These are phyloP conservation scores for Gopherus evgoodei DNA, from an alignment of 2,113 vertebrate species.

Conservation along the genomic window DNA sequence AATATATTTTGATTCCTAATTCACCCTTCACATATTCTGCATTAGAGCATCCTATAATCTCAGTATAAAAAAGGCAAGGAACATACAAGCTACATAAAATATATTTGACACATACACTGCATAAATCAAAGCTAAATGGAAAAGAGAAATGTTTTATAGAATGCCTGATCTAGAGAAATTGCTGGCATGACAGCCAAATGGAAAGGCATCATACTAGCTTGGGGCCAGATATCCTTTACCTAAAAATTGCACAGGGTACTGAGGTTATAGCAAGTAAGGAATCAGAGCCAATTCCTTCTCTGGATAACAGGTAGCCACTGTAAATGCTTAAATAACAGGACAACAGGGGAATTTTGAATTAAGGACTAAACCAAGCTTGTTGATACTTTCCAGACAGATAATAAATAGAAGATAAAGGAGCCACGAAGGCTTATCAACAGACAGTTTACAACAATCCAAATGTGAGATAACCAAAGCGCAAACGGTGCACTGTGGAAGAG, in stretches of 20 bases:
- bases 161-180: neutral
- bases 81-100: neutral
- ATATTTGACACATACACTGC: neutral
- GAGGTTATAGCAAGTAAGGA: neutral
- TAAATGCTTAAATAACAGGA: neutral
- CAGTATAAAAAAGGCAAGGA: neutral
- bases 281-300: neutral
- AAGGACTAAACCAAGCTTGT: neutral
- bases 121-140: neutral
- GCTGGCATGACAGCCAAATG: neutral
- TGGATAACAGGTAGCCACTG: neutral
- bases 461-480: neutral
- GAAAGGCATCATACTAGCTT: neutral
- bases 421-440: neutral
- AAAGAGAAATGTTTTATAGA: neutral
- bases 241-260: neutral
- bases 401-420: neutral
- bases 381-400: neutral
- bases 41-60: neutral
- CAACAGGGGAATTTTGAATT: neutral
- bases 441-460: neutral
- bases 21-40: rapidly evolving
- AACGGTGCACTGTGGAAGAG: neutral
- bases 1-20: neutral
- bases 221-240: neutral